Evolutionary conservation across 2,888 invertebrate genomes (phyloP).

Genomic region (Plebejus argus): DNA sequence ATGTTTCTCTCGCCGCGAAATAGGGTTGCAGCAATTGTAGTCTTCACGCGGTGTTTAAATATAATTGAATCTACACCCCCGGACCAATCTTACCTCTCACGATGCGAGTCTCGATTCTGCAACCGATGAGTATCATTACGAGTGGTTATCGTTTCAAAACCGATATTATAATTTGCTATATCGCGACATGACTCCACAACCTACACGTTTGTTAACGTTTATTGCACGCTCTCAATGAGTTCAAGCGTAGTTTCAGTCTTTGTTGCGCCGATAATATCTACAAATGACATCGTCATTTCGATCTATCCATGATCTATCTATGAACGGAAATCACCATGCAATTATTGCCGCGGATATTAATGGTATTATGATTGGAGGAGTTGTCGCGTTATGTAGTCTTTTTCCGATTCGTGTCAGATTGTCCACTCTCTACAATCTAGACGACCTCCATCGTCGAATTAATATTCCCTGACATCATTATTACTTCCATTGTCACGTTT

Average conservation of each 20-base stretch:
- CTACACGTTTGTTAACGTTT: slow-evolving; percentile 32
- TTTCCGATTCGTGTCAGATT: slow-evolving; percentile 29
- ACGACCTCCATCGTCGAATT: slow-evolving; percentile 37
- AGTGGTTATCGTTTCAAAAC: slow-evolving; percentile 46
- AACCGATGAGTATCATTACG: slow-evolving; percentile 47
- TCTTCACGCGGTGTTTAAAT: slow-evolving; percentile 58
- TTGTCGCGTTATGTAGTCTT: background rate
- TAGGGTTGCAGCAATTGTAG: slow-evolving; percentile 54
- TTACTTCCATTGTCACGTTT: slow-evolving; percentile 36
- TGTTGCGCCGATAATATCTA: background rate
- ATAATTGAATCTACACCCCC: slow-evolving; percentile 65
- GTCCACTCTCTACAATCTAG: slow-evolving; percentile 38
- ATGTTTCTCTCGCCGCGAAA: slow-evolving; percentile 41
- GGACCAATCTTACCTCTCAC: slow-evolving; percentile 65
- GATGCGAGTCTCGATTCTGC: slow-evolving; percentile 57
- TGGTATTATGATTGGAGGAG: slow-evolving; percentile 10
- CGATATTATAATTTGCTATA: slow-evolving; percentile 42
- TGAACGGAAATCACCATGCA: slow-evolving; percentile 1
- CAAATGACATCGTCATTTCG: background rate
- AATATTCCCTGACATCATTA: slow-evolving; percentile 39
- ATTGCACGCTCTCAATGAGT: slow-evolving; percentile 3
- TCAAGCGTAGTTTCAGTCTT: background rate
- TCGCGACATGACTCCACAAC: slow-evolving; percentile 39
- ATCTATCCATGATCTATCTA: background rate
- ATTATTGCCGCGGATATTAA: slow-evolving; percentile 12